These are phyloP conservation scores for Oscheius sp. DNA, from an alignment of 2,888 invertebrate species.

Conservation along the genomic window DNA sequence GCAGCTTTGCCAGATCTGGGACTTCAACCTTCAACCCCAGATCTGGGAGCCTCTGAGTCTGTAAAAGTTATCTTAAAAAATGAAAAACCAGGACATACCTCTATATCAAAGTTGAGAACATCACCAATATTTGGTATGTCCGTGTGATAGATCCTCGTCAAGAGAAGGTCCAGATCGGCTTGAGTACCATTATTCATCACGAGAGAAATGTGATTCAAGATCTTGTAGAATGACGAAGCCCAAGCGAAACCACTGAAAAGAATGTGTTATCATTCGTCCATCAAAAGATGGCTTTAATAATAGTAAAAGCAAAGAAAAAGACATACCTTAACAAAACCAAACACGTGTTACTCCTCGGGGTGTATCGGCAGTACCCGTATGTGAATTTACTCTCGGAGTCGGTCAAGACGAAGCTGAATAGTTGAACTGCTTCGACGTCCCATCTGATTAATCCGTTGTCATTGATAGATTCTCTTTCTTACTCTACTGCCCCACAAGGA, in stretches of 20 bases:
- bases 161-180: constrained; percentile 61
- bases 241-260: constrained; percentile 88
- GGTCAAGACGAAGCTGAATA: constrained; percentile 96
- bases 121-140: constrained; percentile 68
- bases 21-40: constrained; percentile 73
- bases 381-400: constrained; percentile 94
- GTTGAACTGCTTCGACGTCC: constrained; percentile 81
- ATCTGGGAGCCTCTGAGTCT: constrained; percentile 11
- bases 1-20: constrained; percentile 85
- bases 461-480: constrained; percentile 23
- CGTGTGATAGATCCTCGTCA: constrained; percentile 68
- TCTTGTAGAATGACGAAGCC: constrained; percentile 92
- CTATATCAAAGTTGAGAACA: constrained; percentile 44
- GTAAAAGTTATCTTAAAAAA: neutral
- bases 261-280: too few relatives aligned
- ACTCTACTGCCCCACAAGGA: constrained; percentile 63
- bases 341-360: constrained; percentile 88
- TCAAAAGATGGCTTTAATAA: neutral
- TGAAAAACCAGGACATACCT: constrained; percentile 6
- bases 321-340: constrained; percentile 76
- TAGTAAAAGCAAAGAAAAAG: neutral
- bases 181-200: constrained; percentile 77
- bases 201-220: constrained; percentile 86
- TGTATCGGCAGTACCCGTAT: constrained; percentile 95
- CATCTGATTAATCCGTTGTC: constrained; percentile 40